A percentile compares a stretch with the other conserved stretches of the same genome.
These are phyloP conservation scores for Mycteria americana DNA, from an alignment of 2,797 vertebrate species.

Conservation along the genomic window DNA sequence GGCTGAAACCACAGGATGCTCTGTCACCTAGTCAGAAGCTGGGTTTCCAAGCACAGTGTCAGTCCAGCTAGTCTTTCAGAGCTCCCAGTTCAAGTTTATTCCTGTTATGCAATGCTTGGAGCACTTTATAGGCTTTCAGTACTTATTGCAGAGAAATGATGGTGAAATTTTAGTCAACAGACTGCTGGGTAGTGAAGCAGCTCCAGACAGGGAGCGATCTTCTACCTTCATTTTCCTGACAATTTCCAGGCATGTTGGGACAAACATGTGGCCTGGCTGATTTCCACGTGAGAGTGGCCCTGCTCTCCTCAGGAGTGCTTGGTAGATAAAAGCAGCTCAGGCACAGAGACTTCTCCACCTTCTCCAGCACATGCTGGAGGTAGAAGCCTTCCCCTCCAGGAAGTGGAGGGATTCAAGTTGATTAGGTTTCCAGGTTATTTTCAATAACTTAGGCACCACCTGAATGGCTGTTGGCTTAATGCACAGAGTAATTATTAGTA, in stretches of 20 bases:
- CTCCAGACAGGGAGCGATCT: neutral
- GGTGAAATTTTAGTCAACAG: neutral
- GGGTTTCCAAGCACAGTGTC: neutral
- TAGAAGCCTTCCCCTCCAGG: neutral
- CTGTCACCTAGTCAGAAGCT: neutral
- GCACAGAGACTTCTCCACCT: neutral
- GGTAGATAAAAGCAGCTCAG: neutral
- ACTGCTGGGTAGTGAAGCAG: neutral
- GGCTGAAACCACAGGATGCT: neutral
- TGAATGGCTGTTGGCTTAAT: constrained; percentile 5
- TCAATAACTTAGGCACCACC: neutral
- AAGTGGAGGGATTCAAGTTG: neutral
- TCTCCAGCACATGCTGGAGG: neutral
- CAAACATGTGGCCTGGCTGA: neutral
- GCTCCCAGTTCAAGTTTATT: neutral
- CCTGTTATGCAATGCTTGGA: neutral
- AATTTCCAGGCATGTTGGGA: neutral
- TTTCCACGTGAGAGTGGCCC: neutral
- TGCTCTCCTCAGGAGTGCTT: neutral
- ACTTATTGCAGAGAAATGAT: neutral
- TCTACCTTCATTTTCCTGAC: neutral
- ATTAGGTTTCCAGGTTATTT: constrained; percentile 14
- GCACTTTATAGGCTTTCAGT: neutral
- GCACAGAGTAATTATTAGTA: neutral
- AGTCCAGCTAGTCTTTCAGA: neutral